Evolutionary conservation across 2,113 vertebrate species (phyloP), one percentile per base, ranked within the genome.

Genomic region (Furnarius figulus): DNA sequence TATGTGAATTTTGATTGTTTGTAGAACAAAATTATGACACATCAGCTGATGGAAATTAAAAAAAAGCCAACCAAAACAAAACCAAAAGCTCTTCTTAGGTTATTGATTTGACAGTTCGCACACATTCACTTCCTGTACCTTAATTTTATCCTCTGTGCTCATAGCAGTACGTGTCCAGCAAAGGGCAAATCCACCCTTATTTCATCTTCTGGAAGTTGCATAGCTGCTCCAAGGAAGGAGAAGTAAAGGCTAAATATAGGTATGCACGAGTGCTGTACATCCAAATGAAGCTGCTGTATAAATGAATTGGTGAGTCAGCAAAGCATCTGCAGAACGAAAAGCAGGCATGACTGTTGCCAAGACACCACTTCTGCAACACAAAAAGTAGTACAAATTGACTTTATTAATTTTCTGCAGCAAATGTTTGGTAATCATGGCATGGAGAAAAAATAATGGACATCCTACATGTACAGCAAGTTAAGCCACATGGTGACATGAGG

Each of bases 301-400:
- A 74, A 62, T 9, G 52, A 93, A 90, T 6, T 53, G 58, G 81
- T 89, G 92, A 93, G 63, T 81, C 95, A 94, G 97, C 78, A 95
- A 78, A 91, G 75, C 81, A 56, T 35, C 83, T 53, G 84, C 56
- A 84, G 66, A 70, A 75, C 85, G 79, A 92, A 95, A 83, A 95
- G 94, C 89, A 95, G 92, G 81, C 89, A 56, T 27, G 39, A 25
- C 65, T 31, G 94, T 93, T 98, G 97, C 95, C 84, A 93, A 92
- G 97, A 96, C 92, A 97, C 94, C 30, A 21, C 2, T 3, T 46
- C 82, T 96, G 90, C 96, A 86, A 71, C 62, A 66, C 84, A 81
- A 67, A 94, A 97, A 90, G 56, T 83, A 84, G 88, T 65, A 93
- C 80, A 78, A 88, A 89, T 68, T 86, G 89, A 89, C 73, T 95